Conservation (phyloP, 2,113 vertebrate genomes). For the Arothron firmamentum region DNA sequence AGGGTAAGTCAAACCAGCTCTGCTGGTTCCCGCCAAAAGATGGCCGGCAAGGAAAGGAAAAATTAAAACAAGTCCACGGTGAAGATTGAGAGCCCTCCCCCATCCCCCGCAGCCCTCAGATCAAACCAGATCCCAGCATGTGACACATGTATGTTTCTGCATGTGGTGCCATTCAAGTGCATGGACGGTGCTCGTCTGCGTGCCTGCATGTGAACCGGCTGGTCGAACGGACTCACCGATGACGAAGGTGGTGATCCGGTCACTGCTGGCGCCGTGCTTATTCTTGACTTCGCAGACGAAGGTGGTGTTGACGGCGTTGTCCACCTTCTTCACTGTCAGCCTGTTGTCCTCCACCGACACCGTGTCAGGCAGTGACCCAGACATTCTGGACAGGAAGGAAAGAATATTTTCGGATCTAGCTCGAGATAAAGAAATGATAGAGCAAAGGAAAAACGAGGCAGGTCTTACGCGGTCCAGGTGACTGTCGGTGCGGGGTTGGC, state of each 20-base stretch:
- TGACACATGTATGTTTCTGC: slow-evolving; percentile 22
- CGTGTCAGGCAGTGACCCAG: slow-evolving; percentile 61
- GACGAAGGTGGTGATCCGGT: slow-evolving; percentile 74
- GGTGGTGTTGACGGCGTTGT: slow-evolving; percentile 80
- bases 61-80: slow-evolving; percentile 11
- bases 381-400: slow-evolving; percentile 35
- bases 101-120: slow-evolving; percentile 39
- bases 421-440: no score
- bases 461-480: slow-evolving; percentile 78
- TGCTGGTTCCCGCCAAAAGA: slow-evolving; percentile 9
- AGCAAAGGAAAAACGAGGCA: background rate
- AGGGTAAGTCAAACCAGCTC: slow-evolving; percentile 30
- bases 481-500: slow-evolving; percentile 77
- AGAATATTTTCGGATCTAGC: background rate
- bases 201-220: background rate
- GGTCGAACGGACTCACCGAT: slow-evolving; percentile 73
- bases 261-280: slow-evolving; percentile 63
- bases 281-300: slow-evolving; percentile 81
- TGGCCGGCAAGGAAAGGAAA: slow-evolving; percentile 19
- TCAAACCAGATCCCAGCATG: slow-evolving; percentile 63
- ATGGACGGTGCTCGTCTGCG: background rate
- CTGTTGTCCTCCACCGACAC: slow-evolving; percentile 61
- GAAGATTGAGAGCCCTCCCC: slow-evolving; percentile 25
- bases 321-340: slow-evolving; percentile 78
- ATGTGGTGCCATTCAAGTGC: background rate